Percentiles rank a stretch among this genome's conserved stretches.
These are phyloP conservation scores for Himalopsyche phryganea DNA, from an alignment of 1,140 invertebrate genomes.

Conservation along the genomic window DNA sequence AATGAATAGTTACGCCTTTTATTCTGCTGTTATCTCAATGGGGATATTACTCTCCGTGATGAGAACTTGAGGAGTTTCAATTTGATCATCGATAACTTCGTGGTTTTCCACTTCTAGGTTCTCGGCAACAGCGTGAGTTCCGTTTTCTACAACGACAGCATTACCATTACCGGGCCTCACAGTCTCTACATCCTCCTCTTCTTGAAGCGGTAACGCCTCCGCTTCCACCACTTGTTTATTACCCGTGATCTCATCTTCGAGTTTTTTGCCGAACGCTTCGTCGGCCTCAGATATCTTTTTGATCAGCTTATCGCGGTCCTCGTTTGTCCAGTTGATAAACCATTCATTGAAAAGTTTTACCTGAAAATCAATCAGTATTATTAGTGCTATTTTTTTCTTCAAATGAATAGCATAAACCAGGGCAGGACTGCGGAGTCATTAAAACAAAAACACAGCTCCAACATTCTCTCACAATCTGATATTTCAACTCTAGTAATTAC, in stretches of 20 bases:
- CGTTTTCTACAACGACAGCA: constrained; percentile 9
- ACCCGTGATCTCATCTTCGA: constrained; percentile 56
- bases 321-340: constrained; percentile 75
- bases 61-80: constrained; percentile 1
- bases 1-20: too few relatives aligned
- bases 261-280: constrained; percentile 65
- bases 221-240: constrained; percentile 27
- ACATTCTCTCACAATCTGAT: too few relatives aligned
- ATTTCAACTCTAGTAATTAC: too few relatives aligned
- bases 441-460: too few relatives aligned
- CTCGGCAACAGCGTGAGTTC: neutral
- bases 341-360: constrained; percentile 83
- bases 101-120: constrained; percentile 27
- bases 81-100: constrained; percentile 26
- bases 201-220: neutral
- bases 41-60: constrained; percentile 23
- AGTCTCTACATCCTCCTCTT: neutral
- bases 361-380: constrained; percentile 44
- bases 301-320: constrained; percentile 68
- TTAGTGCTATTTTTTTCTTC: too few relatives aligned
- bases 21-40: constrained; percentile 30
- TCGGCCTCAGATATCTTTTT: constrained; percentile 67
- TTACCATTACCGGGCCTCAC: neutral
- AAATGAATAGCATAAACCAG: too few relatives aligned
- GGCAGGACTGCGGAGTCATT: too few relatives aligned